Evolutionary conservation across 2,797 vertebrate genomes (phyloP).

Genomic region (Pyrocephalus nanus): DNA sequence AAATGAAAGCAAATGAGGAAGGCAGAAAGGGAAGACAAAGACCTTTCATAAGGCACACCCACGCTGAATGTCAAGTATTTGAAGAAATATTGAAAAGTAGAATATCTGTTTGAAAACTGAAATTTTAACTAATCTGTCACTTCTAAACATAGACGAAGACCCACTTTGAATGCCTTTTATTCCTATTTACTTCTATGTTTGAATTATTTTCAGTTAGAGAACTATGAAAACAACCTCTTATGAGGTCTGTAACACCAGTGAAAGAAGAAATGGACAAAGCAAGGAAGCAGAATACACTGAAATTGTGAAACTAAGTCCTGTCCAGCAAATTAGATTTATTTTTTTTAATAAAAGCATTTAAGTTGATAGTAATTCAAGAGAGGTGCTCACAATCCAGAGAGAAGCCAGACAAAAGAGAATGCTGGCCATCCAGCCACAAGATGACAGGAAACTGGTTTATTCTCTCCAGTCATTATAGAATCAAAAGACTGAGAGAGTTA

Average conservation of each 20-base stretch:
- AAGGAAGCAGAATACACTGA: neutral
- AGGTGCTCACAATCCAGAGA: neutral
- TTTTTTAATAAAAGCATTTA: neutral
- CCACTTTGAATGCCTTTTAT: neutral
- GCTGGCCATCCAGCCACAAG: neutral
- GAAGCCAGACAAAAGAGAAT: neutral
- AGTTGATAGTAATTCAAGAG: neutral
- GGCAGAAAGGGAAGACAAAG: neutral
- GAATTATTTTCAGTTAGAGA: neutral
- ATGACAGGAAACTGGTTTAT: neutral
- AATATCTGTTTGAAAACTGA: neutral
- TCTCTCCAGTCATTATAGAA: neutral
- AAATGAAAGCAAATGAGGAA: fast-evolving
- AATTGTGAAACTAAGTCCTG: neutral
- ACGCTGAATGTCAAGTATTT: neutral
- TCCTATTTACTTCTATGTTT: neutral
- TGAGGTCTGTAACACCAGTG: neutral
- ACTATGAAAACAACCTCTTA: neutral
- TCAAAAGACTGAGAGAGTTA: neutral
- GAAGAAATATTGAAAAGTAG: neutral
- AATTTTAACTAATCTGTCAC: neutral
- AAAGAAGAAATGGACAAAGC: neutral
- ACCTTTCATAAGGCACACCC: neutral
- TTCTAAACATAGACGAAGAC: neutral
- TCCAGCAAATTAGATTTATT: neutral